These are phyloP conservation scores for Dendrolimus houi DNA, from an alignment of 2,888 invertebrate genomes.

Conservation along the genomic window DNA sequence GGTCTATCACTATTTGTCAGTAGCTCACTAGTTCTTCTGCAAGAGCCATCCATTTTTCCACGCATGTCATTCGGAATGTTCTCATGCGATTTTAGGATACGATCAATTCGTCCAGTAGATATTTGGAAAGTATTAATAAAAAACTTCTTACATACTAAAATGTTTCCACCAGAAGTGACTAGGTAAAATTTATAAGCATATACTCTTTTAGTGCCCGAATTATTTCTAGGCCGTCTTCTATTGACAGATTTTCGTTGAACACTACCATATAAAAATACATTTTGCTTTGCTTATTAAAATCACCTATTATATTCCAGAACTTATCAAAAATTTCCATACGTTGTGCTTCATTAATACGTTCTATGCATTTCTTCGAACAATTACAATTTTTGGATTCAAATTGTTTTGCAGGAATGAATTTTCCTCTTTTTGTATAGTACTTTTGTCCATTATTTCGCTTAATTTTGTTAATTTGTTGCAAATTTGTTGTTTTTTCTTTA, in stretches of 20 bases:
- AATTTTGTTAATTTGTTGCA: constrained; percentile 3
- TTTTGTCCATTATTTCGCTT: no score
- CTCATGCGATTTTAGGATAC: no score
- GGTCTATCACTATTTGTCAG: no score
- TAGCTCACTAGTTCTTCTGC: no score
- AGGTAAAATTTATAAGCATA: constrained; percentile 7
- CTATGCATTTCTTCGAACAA: constrained; percentile 6
- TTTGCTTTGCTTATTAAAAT: constrained; percentile 8
- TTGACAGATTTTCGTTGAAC: constrained; percentile 5
- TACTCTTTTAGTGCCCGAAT: constrained; percentile 6
- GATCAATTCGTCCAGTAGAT: no score
- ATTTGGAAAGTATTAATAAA: no score
- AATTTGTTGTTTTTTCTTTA: no score
- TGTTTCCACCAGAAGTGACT: constrained; percentile 8
- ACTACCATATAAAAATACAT: constrained; percentile 5
- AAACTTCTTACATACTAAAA: no score
- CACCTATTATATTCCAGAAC: constrained; percentile 3
- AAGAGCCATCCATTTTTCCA: no score
- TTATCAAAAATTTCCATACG: constrained; percentile 4
- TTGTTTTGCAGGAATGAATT: no score
- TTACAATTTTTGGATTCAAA: constrained; percentile 6
- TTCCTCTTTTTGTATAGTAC: no score
- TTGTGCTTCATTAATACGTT: constrained; percentile 6
- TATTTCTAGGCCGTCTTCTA: constrained; percentile 7
- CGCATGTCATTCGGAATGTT: no score